phyloP scores from a whole-genome alignment of 1,140 invertebrate species.

The Caenorhabditis briggsae region DNA sequence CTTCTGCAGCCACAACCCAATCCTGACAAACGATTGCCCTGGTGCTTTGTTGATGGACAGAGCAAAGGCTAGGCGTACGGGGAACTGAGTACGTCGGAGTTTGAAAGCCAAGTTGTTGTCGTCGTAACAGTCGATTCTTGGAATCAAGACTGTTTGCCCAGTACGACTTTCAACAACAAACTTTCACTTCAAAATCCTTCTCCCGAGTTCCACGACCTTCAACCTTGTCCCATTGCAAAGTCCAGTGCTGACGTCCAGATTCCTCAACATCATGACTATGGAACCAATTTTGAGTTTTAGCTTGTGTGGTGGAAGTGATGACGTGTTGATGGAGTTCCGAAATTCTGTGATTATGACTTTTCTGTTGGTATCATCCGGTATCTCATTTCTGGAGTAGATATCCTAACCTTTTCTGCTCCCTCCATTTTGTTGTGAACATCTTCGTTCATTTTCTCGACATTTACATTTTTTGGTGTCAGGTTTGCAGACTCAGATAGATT shows the following conservation, averaged over 20 bases:
- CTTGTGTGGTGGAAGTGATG: neutral
- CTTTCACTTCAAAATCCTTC: neutral
- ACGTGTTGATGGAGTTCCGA: neutral
- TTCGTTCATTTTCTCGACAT: constrained; percentile 12
- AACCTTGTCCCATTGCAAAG: neutral
- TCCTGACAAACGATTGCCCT: constrained; percentile 78
- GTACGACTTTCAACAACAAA: neutral
- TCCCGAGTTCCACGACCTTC: neutral
- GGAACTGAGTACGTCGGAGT: constrained; percentile 75
- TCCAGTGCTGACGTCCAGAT: neutral
- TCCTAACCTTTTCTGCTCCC: neutral
- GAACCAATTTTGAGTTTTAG: neutral
- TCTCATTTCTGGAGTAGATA: neutral
- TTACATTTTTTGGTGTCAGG: constrained; percentile 15
- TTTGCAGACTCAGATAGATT: neutral
- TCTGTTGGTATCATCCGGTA: neutral
- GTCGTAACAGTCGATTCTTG: constrained; percentile 25
- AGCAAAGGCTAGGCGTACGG: constrained; percentile 80
- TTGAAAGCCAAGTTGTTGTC: constrained; percentile 51
- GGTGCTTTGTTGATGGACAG: constrained; percentile 81
- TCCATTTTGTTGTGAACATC: constrained; percentile 7
- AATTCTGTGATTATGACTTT: neutral
- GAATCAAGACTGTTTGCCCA: neutral
- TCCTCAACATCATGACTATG: neutral
- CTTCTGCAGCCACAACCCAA: constrained; percentile 76